phyloP scores from a whole-genome alignment of 1,140 invertebrate species.

The Lutraria rhynchaena region DNA sequence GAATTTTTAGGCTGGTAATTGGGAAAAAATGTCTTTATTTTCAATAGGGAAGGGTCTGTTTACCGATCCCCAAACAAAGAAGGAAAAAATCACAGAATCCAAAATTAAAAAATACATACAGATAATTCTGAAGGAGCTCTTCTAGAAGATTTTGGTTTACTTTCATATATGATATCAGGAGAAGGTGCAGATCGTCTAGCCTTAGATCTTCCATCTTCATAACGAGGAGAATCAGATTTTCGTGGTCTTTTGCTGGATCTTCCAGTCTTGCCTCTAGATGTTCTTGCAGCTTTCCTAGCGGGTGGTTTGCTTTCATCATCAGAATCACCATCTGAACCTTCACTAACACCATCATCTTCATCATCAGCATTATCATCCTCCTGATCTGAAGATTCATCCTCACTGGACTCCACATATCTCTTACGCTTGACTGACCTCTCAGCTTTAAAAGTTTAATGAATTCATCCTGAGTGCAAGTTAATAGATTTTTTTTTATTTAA shows the following conservation, averaged over 20 bases:
- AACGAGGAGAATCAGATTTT: conserved; percentile 1
- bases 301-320: conserved; percentile 26
- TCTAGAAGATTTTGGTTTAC: conserved; percentile 57
- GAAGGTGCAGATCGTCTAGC: conserved; percentile 45
- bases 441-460: conserved; percentile 30
- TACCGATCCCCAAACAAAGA: too few species aligned
- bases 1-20: too few species aligned
- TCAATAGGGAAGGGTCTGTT: too few species aligned
- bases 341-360: conserved; percentile 51
- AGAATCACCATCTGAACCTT: conserved; percentile 29
- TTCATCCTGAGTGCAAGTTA: too few species aligned
- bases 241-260: background rate
- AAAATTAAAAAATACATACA: conserved; percentile 60
- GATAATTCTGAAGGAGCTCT: conserved; percentile 77
- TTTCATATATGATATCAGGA: conserved; percentile 50
- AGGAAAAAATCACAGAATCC: too few species aligned
- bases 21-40: too few species aligned
- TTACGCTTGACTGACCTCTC: conserved; percentile 25
- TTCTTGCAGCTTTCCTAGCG: conserved; percentile 22
- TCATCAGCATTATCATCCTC: conserved; percentile 61
- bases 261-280: conserved; percentile 18
- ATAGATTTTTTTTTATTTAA: too few species aligned
- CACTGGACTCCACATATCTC: conserved; percentile 63
- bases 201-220: conserved; percentile 12
- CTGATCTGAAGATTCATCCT: conserved; percentile 57